A percentile compares a stretch with the other conserved stretches of the same genome.
Conservation (phyloP, 35 echinoderm and acorn worm species). For the Stichopus chloronotus region DNA sequence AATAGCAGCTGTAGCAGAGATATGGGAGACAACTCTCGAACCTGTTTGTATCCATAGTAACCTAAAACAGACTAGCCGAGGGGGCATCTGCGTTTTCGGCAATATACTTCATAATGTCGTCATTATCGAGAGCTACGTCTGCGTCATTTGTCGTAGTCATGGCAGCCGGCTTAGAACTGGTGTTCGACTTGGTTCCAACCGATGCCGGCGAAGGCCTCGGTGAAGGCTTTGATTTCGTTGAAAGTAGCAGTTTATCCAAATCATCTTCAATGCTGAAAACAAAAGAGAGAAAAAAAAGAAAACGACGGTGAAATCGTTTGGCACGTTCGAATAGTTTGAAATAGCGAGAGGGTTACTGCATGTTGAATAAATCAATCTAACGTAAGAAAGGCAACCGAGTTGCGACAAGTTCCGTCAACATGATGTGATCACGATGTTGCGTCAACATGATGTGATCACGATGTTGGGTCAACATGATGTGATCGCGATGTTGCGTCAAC, state of each 20-base stretch:
- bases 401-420: no score
- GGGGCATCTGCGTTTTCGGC: constrained; percentile 19
- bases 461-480: no score
- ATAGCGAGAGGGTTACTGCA: no score
- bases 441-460: no score
- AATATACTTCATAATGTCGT: constrained; percentile 43
- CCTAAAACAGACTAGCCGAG: constrained; percentile 4
- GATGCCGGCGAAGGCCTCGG: neutral
- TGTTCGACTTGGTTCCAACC: neutral
- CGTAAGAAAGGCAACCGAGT: no score
- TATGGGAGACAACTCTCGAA: no score
- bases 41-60: no score
- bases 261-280: constrained; percentile 34
- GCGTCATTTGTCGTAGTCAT: neutral
- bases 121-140: constrained; percentile 11
- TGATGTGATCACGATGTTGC: no score
- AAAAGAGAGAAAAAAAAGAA: neutral
- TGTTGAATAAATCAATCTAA: no score
- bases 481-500: no score
- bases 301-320: neutral
- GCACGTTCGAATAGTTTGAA: no score
- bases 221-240: neutral
- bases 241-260: constrained; percentile 20
- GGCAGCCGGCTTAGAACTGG: neutral
- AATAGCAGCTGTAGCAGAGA: no score